Conservation (phyloP, 2,888 invertebrate species). For the Zootermopsis nevadensis region DNA sequence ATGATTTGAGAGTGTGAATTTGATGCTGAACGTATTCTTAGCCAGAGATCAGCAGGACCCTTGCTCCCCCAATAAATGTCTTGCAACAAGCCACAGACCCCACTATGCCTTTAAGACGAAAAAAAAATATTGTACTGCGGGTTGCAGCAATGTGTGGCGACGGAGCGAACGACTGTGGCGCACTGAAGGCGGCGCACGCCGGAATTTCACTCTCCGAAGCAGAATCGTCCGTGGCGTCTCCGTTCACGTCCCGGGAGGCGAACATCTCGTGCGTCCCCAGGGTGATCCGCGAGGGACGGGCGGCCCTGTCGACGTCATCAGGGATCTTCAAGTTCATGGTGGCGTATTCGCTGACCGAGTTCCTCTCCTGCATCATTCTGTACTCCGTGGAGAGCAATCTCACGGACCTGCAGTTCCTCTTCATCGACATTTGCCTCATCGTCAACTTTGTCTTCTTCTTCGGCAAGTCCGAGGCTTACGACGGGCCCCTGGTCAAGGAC, state of each 20-base stretch:
- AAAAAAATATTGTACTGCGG: no score
- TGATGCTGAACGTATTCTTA: no score
- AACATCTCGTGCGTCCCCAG: slow-evolving; percentile 66
- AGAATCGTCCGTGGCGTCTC: slow-evolving; percentile 67
- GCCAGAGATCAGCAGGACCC: no score
- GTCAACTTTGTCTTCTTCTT: slow-evolving; percentile 73
- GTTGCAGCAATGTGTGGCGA: slow-evolving; percentile 73
- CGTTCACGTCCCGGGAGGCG: slow-evolving; percentile 66
- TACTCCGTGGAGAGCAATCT: slow-evolving; percentile 74
- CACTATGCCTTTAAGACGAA: no score
- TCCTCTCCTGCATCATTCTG: slow-evolving; percentile 67
- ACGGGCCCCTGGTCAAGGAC: slow-evolving; percentile 63
- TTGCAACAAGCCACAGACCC: no score
- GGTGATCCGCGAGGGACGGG: slow-evolving; percentile 65
- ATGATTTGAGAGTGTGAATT: no score
- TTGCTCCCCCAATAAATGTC: no score
- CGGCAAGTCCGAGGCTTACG: slow-evolving; percentile 70
- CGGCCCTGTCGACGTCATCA: slow-evolving; percentile 70
- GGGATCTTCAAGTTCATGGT: slow-evolving; percentile 75
- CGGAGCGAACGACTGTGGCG: slow-evolving; percentile 74
- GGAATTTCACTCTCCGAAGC: slow-evolving; percentile 66
- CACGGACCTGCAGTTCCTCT: slow-evolving; percentile 73
- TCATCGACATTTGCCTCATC: slow-evolving; percentile 73
- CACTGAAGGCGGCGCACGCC: slow-evolving; percentile 66
- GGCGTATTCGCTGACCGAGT: slow-evolving; percentile 70